Base-by-base conservation (phyloP, 2,797 vertebrate genomes). In the Darevskia mixta region DNA sequence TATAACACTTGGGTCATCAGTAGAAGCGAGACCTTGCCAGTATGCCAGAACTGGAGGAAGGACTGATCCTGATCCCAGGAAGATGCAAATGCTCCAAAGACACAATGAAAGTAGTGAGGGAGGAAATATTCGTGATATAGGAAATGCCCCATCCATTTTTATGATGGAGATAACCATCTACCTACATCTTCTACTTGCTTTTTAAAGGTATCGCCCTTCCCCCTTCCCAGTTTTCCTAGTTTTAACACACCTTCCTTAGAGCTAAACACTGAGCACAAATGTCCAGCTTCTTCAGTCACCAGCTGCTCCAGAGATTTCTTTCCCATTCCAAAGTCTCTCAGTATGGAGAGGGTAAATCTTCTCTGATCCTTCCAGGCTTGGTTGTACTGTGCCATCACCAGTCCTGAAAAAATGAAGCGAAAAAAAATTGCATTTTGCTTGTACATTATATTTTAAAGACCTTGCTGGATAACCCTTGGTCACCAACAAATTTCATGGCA, bases 291-390 rank as follows among this genome's bases (percentile, higher is more conserved):
- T 49, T 97, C 95, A 0, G 1, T 67, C 92, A 98, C 95, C 75
- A 90, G 94, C n/a, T 97, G 92, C 87, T 98, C 97, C 95, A 97
- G 85, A 0, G 97, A 95, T 85, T 96, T 97, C 94, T 97, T 98
- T 87, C 97, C 97, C 94, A 97, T 93, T 18, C 97, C 97, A 8
- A 98, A 97, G 92, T 96, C 95, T 55, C 96, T 96, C 86, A 98
- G 79, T 0, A 96, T 96, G 67, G 95, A 92, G 29, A 97, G 49
- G 0, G 96, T 71, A 64, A 97, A 98, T 23, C 94, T 96, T 25
- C 97, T 95, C 91, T 95, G 92, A 77, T 97, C 96, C 15, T 93
- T 97, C 98, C 97, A 98, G 3, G 58, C 1, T 0, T 38, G 88
- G 1, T 96, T 95, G 0, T 96, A 97, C 7, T 73, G 92, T 4